phyloP scores from a whole-genome alignment of 2,888 invertebrate species.

The Limnephilus auricula region DNA sequence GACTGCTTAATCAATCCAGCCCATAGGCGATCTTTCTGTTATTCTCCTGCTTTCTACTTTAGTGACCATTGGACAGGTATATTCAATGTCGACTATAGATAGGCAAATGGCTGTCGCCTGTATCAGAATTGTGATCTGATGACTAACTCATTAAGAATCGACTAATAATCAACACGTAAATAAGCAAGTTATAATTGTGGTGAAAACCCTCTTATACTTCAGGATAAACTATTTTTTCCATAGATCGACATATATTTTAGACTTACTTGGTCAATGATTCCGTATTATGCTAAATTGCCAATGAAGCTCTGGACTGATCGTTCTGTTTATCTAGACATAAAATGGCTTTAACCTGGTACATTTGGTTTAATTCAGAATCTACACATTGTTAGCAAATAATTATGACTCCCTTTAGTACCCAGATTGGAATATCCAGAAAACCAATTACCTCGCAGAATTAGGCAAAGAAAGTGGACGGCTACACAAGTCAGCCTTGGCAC shows the following conservation, averaged over 20 bases:
- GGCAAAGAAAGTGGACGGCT: no score
- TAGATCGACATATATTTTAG: no score
- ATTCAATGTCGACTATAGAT: background rate
- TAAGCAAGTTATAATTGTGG: background rate
- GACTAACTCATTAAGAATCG: background rate
- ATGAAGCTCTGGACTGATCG: no score
- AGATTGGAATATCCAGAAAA: no score
- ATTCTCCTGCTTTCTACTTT: background rate
- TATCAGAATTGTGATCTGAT: no score
- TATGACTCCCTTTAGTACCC: no score
- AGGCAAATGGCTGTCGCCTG: background rate
- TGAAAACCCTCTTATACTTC: background rate
- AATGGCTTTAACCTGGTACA: background rate
- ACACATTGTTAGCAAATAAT: no score
- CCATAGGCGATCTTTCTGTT: background rate
- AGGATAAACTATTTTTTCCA: background rate
- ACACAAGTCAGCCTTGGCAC: no score
- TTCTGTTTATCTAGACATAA: background rate
- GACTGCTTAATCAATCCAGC: background rate
- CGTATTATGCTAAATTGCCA: background rate
- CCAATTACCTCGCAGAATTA: no score
- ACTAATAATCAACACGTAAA: background rate
- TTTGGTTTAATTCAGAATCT: no score
- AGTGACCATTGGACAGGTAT: background rate
- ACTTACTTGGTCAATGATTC: background rate